Percentiles rank a stretch among this genome's conserved stretches.
phyloP scores from a whole-genome alignment of 2,888 invertebrate genomes.

The Chelonus formosanus region DNA sequence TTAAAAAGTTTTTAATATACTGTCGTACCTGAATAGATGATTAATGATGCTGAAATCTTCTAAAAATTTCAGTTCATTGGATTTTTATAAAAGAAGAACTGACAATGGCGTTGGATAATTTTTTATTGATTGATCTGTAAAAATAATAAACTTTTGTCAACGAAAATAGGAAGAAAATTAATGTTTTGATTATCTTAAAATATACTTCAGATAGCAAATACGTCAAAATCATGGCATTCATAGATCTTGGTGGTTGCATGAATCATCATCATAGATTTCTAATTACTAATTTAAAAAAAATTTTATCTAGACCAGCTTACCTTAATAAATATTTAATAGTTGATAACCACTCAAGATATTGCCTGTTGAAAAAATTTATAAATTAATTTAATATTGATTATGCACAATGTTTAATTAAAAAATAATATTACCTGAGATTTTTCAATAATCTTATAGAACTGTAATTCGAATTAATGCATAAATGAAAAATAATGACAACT shows the following conservation, averaged over 20 bases:
- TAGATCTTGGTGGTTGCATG: slow-evolving; percentile 47
- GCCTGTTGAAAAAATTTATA: too few species aligned
- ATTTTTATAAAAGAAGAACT: too few species aligned
- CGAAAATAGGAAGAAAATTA: background rate
- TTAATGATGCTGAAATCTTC: too few species aligned
- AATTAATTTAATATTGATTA: too few species aligned
- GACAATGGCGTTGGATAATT: too few species aligned
- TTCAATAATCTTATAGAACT: too few species aligned
- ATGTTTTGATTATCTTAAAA: background rate
- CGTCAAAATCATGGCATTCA: slow-evolving; percentile 47
- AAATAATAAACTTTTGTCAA: background rate
- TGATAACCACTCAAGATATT: background rate
- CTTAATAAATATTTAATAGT: background rate
- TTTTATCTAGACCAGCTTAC: slow-evolving; percentile 25
- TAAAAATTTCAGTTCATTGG: too few species aligned
- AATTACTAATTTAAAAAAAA: slow-evolving; percentile 24
- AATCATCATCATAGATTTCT: slow-evolving; percentile 41
- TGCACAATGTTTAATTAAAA: background rate
- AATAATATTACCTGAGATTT: too few species aligned
- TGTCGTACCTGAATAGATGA: too few species aligned
- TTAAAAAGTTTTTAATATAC: background rate
- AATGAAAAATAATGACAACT: background rate
- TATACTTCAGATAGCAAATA: slow-evolving; percentile 49
- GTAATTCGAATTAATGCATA: background rate
- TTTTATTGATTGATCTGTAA: slow-evolving; percentile 1